Base-by-base conservation (phyloP, 2,113 vertebrate genomes). In the Engystomops pustulosus region DNA sequence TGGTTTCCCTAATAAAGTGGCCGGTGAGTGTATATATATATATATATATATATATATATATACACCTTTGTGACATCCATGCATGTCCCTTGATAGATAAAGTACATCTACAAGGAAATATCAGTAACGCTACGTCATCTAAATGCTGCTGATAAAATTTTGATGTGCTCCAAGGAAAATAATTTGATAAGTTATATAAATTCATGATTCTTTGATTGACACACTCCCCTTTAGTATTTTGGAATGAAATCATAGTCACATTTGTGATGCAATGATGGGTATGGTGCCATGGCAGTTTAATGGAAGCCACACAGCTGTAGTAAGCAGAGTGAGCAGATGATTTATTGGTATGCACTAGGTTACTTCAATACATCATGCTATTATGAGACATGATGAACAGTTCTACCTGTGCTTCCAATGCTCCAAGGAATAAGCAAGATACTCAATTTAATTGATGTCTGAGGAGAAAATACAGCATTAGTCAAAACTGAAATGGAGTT, bases 331-430 rank as follows among this genome's bases (percentile, higher is more conserved):
- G 27, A 55, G 20, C 51, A 55, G 32, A 77, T 53, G 74, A 77
- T 77, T 77, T 77, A 77, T 55, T 77, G 74, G 49, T 55, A 55
- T 51, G 32, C 30, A 55, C 47, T 55, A 7, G 51, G 27, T 34
- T 53, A n/a, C 30, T 32, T 23, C 51, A 77, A 77, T 55, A 58
- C 38, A 77, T 77, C 74, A 36, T 77, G 47, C 20, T 77, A 55
- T 55, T 77, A 55, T 77, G 44, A 74, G 45, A 49, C 71, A 49
- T 74, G 71, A 74, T 74, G 71, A 74, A 49, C 71, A 49, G 71
- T 74, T 74, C 45, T 74, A 74, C 71, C 71, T 74, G 71, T 74
- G 71, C 71, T 49, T 74, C 71, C 4, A 32, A 74, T 49, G 25
- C 74, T 77, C 51, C 30, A 34, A 58, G 51, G 74, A 32, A 77